phyloP scores from a whole-genome alignment of 2,113 vertebrate genomes.

The Dryoscopus gambensis region DNA sequence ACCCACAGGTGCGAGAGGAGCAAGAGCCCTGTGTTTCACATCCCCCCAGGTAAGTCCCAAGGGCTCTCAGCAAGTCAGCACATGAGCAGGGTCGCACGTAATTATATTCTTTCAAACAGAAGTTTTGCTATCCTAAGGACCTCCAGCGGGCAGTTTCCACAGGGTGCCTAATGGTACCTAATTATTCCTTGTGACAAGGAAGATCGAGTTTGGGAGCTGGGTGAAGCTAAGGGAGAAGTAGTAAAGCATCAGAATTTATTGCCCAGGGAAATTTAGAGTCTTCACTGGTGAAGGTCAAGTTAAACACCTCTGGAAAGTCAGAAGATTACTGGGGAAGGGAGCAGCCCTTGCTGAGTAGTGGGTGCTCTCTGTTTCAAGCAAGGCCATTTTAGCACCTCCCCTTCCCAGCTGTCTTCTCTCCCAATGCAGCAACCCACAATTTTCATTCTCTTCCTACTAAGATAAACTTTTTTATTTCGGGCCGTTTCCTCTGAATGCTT shows the following conservation, averaged over 20 bases:
- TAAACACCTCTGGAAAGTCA: neutral
- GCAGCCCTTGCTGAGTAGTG: neutral
- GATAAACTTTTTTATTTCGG: neutral
- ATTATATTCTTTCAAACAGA: neutral
- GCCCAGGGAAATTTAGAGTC: neutral
- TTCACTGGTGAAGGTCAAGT: neutral
- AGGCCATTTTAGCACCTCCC: neutral
- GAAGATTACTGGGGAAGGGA: neutral
- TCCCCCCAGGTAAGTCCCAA: neutral
- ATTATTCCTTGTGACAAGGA: neutral
- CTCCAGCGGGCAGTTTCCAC: neutral
- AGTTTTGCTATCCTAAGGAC: neutral
- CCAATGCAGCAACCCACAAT: fast-evolving
- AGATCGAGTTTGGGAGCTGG: neutral
- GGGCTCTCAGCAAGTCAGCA: neutral
- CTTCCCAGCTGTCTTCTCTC: neutral
- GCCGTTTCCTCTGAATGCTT: neutral
- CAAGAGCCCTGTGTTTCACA: neutral
- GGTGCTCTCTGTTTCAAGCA: neutral
- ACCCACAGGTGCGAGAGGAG: neutral
- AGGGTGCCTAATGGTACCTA: neutral
- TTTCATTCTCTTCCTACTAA: neutral
- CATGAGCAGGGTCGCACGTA: neutral
- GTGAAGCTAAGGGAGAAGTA: neutral
- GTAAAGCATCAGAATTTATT: neutral